Evolutionary conservation across 1,140 invertebrate genomes (phyloP).

Genomic region (Fopius arisanus): DNA sequence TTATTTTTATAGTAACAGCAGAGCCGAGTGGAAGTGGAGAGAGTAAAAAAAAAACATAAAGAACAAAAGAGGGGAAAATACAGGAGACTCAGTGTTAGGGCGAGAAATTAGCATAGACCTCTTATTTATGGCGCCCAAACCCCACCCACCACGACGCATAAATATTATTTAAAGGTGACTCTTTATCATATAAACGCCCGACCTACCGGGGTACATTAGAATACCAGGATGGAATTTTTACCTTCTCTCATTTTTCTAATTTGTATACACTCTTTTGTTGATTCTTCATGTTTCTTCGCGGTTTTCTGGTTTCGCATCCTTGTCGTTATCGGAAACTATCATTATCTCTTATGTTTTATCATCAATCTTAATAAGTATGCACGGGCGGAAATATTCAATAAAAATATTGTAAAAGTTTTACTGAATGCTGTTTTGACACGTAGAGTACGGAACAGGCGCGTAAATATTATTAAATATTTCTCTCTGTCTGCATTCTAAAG

Average conservation of each 20-base stretch:
- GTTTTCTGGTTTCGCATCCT: too few species aligned
- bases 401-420: too few species aligned
- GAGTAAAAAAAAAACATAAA: slow-evolving; percentile 11
- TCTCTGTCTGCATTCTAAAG: too few species aligned
- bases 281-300: not conserved
- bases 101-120: slow-evolving; percentile 38
- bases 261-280: not conserved
- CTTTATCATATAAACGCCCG: slow-evolving; percentile 43
- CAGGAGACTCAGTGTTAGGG: slow-evolving; percentile 7
- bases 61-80: slow-evolving; percentile 2
- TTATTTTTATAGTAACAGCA: slow-evolving; percentile 12
- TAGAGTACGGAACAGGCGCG: too few species aligned
- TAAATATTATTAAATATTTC: too few species aligned
- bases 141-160: slow-evolving; percentile 34
- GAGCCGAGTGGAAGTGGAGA: not conserved
- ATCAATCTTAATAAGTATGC: too few species aligned
- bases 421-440: too few species aligned
- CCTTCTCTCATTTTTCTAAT: not conserved
- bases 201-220: slow-evolving; percentile 35
- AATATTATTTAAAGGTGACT: slow-evolving; percentile 41
- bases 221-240: slow-evolving; percentile 24
- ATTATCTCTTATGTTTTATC: too few species aligned
- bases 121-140: slow-evolving; percentile 37
- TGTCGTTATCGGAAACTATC: too few species aligned
- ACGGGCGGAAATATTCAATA: too few species aligned